These are phyloP conservation scores for Dasypus novemcinctus DNA, from an alignment of 2,113 vertebrate genomes.

Conservation along the genomic window DNA sequence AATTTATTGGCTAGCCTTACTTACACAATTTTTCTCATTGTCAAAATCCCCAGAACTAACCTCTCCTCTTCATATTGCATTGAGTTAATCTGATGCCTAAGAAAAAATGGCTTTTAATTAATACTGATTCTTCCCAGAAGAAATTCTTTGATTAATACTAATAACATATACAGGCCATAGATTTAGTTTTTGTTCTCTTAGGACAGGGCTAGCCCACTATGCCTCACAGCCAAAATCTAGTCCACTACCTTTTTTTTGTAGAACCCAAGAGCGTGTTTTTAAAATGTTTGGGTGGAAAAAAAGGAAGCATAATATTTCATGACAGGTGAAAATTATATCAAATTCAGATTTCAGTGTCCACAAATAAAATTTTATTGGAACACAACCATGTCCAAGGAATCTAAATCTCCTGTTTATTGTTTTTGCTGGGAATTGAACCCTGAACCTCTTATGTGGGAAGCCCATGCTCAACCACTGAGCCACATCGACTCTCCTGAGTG, in stretches of 20 bases:
- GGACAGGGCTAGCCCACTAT: background rate
- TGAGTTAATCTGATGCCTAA: background rate
- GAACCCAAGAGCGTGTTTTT: background rate
- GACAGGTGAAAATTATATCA: background rate
- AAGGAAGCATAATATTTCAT: background rate
- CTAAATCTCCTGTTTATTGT: background rate
- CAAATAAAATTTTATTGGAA: background rate
- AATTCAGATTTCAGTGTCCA: background rate
- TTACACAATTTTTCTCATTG: background rate
- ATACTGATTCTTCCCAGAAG: background rate
- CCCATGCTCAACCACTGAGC: too few species aligned
- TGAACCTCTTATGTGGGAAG: too few species aligned
- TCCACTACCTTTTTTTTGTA: background rate
- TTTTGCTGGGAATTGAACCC: too few species aligned
- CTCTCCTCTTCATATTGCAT: background rate
- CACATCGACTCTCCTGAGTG: too few species aligned
- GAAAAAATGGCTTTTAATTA: background rate
- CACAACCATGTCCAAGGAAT: background rate
- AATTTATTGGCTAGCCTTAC: background rate
- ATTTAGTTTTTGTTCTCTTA: constrained; percentile 3
- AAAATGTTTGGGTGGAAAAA: background rate
- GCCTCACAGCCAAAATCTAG: background rate
- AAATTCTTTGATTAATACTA: background rate
- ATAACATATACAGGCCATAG: background rate
- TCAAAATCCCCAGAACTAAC: background rate